phyloP scores from a whole-genome alignment of 2,888 invertebrate genomes.

The Macrosiphum euphorbiae region DNA sequence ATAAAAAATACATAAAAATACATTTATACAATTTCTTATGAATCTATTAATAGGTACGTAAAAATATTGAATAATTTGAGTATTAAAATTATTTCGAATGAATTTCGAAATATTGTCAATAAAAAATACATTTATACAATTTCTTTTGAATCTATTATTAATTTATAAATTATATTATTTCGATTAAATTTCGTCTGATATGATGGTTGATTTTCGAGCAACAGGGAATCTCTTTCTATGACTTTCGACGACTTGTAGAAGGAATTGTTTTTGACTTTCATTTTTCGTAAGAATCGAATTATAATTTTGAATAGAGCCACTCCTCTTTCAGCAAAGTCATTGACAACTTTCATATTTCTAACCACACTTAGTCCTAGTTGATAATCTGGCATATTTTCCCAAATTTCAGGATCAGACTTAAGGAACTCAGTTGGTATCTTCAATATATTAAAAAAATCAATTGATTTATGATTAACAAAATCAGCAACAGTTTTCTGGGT shows the following conservation, averaged over 20 bases:
- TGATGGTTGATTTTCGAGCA: no score
- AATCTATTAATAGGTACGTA: no score
- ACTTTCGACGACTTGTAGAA: neutral
- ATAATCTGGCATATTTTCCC: neutral
- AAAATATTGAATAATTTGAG: no score
- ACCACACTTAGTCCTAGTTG: neutral
- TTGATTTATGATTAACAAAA: neutral
- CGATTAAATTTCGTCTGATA: neutral
- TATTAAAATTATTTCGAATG: no score
- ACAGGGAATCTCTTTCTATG: neutral
- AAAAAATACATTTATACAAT: no score
- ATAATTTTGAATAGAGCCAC: constrained; percentile 24
- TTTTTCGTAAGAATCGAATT: neutral
- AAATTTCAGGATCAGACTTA: neutral
- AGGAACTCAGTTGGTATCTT: constrained; percentile 7
- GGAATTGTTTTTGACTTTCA: neutral
- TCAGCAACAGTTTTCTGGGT: constrained; percentile 24
- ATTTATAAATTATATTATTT: no score
- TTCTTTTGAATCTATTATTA: no score
- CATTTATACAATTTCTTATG: no score
- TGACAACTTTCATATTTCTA: neutral
- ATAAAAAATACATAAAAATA: no score
- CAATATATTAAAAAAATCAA: neutral
- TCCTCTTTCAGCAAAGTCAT: constrained; percentile 15
- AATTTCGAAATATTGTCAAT: no score